Conservation (phyloP, 2,888 invertebrate genomes). For the Pammene fasciana region DNA sequence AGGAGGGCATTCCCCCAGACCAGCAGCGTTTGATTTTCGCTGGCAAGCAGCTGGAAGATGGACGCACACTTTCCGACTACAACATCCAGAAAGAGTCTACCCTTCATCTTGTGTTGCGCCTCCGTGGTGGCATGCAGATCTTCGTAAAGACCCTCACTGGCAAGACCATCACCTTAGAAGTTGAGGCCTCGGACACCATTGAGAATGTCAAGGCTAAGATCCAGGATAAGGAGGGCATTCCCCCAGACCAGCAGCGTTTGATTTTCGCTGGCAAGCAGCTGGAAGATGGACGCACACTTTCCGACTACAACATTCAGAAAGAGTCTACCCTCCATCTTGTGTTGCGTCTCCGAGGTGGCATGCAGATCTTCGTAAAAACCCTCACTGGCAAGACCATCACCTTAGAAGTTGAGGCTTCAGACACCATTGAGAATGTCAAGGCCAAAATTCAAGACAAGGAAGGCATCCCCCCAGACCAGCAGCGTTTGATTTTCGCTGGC, state of each 20-base stretch:
- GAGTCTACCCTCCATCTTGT: conserved; percentile 57
- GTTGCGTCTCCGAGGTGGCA: conserved; percentile 55
- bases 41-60: conserved; percentile 60
- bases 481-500: conserved; percentile 45
- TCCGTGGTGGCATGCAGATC: conserved; percentile 61
- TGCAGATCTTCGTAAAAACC: conserved; percentile 60
- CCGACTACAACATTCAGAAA: conserved; percentile 58
- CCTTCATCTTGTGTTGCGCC: conserved; percentile 56
- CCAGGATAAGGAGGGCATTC: conserved; percentile 59
- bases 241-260: conserved; percentile 57
- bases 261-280: conserved; percentile 59
- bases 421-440: conserved; percentile 58
- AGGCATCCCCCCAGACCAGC: conserved; percentile 58
- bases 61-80: conserved; percentile 57
- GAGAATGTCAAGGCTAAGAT: conserved; percentile 59
- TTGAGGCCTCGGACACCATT: conserved; percentile 55
- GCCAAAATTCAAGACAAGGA: conserved; percentile 59
- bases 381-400: conserved; percentile 59
- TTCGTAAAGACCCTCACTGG: conserved; percentile 59
- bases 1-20: conserved; percentile 62
- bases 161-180: conserved; percentile 56
- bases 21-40: conserved; percentile 61
- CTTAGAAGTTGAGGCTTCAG: conserved; percentile 55
- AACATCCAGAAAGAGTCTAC: conserved; percentile 63
- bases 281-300: conserved; percentile 56